A percentile compares a stretch with the other conserved stretches of the same genome.
Evolutionary conservation across 2,888 invertebrate species (phyloP).

Genomic region (Chydorus sphaericus): DNA sequence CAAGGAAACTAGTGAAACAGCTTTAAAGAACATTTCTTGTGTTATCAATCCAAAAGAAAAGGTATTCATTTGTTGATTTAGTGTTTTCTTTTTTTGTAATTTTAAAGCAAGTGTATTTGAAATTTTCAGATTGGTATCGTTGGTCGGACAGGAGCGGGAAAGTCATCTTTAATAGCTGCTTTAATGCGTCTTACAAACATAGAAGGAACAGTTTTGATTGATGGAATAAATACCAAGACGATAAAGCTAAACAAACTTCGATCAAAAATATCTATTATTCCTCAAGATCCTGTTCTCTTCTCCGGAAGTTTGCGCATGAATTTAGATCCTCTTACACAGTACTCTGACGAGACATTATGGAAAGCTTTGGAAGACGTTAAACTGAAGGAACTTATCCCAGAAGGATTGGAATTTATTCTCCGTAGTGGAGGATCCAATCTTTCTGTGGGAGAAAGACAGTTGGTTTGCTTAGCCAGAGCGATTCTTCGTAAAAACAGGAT

Average conservation of each 20-base stretch:
- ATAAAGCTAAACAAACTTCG: conserved; percentile 44
- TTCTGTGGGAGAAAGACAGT: conserved; percentile 78
- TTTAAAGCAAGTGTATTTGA: too few species aligned
- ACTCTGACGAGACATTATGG: conserved; percentile 22
- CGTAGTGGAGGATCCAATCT: conserved; percentile 65
- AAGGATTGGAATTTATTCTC: conserved; percentile 45
- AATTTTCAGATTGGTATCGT: conserved; percentile 57
- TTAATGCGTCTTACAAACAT: conserved; percentile 66
- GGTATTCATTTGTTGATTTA: too few species aligned
- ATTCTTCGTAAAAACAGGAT: conserved; percentile 69
- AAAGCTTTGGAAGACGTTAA: conserved; percentile 29
- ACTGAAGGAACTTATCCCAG: conserved; percentile 47
- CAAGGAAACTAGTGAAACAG: conserved; percentile 30
- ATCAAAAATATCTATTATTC: conserved; percentile 32
- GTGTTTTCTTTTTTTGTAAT: too few species aligned
- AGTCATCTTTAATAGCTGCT: conserved; percentile 60
- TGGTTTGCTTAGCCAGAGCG: conserved; percentile 78
- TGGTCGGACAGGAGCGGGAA: conserved; percentile 72
- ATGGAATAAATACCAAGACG: conserved; percentile 50
- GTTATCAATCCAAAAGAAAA: conserved; percentile 32
- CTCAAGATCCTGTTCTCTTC: conserved; percentile 32
- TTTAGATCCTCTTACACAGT: conserved; percentile 28
- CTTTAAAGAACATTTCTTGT: conserved; percentile 31
- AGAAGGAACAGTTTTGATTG: conserved; percentile 65
- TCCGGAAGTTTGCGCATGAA: conserved; percentile 28